These are phyloP conservation scores for Cherax quadricarinatus DNA, from an alignment of 1,140 invertebrate genomes.

Conservation along the genomic window DNA sequence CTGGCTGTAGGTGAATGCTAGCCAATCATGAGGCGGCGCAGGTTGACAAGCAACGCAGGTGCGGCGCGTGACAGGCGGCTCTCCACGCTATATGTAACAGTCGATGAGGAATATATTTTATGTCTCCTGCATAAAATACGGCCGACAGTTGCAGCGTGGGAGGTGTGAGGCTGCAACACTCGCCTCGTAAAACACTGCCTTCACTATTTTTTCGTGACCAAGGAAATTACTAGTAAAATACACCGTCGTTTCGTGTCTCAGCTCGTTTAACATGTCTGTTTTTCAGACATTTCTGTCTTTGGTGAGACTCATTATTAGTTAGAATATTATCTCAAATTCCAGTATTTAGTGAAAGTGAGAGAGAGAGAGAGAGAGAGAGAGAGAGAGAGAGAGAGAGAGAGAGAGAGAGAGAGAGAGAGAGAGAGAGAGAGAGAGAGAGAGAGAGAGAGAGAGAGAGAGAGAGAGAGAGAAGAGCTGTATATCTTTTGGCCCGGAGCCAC, in stretches of 20 bases:
- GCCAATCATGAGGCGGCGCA: not conserved
- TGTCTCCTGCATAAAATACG: constrained; percentile 68
- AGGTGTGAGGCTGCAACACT: constrained; percentile 47
- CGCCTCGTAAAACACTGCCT: constrained; percentile 15
- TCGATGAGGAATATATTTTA: constrained; percentile 67
- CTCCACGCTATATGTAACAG: constrained; percentile 59
- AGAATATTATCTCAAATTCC: not conserved
- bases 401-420: too few relatives aligned
- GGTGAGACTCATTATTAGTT: not conserved
- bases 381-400: not conserved
- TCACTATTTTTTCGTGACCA: not conserved
- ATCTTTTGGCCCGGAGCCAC: constrained; percentile 42
- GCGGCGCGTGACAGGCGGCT: constrained; percentile 47
- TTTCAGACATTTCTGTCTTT: not conserved
- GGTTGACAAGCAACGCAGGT: constrained; percentile 54
- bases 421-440: not conserved
- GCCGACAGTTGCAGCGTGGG: constrained; percentile 62
- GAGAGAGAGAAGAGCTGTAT: not conserved
- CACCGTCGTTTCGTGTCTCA: not conserved
- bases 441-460: not conserved
- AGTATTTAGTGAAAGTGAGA: not conserved
- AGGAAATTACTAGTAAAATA: constrained; percentile 14
- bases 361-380: not conserved
- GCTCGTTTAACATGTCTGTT: not conserved
- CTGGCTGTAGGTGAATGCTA: constrained; percentile 16